Evolutionary conservation across 2,797 vertebrate species (phyloP).

Genomic region (Hipposideros larvatus): DNA sequence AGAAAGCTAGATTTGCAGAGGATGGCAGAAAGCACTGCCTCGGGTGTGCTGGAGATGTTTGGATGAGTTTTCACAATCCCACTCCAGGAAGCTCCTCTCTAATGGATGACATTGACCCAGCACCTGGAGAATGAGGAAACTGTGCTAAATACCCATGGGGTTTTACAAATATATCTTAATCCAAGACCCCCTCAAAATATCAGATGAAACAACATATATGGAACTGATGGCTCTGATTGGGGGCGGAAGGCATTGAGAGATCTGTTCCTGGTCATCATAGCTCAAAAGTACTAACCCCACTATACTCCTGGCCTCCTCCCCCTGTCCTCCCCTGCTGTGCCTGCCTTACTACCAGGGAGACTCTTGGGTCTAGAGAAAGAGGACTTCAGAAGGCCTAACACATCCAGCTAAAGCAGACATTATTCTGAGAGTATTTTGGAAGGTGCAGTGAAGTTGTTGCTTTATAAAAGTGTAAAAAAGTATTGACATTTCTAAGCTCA

Average conservation of each 20-base stretch:
- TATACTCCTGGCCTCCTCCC: rapidly evolving
- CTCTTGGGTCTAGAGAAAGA: background rate
- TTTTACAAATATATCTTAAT: background rate
- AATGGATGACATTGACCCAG: background rate
- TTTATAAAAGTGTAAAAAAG: constrained; percentile 56
- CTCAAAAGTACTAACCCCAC: too few species aligned
- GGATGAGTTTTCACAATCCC: rapidly evolving
- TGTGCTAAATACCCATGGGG: rapidly evolving
- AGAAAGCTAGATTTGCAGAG: too few species aligned
- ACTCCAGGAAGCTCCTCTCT: background rate
- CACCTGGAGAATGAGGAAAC: background rate
- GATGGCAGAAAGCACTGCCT: background rate
- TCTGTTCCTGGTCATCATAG: too few species aligned
- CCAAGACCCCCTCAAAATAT: background rate
- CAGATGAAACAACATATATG: background rate
- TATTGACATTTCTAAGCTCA: constrained; percentile 72
- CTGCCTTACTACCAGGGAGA: background rate
- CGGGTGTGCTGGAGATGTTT: background rate
- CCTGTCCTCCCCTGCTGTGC: background rate
- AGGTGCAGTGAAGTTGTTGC: constrained; percentile 60
- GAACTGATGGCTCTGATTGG: background rate
- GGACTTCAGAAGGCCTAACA: background rate
- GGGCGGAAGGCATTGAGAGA: background rate
- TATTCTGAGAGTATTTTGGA: constrained; percentile 64
- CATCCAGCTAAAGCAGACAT: background rate